Conservation (phyloP, 2,888 invertebrate species). For the Brenthis hecate region DNA sequence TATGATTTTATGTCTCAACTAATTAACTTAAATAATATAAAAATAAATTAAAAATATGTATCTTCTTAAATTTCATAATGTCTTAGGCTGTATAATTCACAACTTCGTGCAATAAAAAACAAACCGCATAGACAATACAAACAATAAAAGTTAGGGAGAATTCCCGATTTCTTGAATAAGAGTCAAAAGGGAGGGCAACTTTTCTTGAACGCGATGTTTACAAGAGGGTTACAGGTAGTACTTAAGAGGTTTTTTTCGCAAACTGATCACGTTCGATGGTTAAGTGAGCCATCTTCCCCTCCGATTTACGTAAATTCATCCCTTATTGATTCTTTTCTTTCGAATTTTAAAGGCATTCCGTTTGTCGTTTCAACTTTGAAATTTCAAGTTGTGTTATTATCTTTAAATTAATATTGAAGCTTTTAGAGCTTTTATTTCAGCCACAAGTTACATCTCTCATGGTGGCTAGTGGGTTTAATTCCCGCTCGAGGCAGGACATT, state of each 20-base stretch:
- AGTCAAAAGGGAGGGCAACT: slow-evolving; percentile 46
- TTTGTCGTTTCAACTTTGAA: slow-evolving; percentile 19
- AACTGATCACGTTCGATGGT: slow-evolving; percentile 79
- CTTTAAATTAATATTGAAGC: neutral
- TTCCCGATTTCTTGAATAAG: slow-evolving; percentile 42
- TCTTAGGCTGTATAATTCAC: slow-evolving; percentile 19
- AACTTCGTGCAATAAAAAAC: slow-evolving; percentile 22
- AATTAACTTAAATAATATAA: too few relatives aligned
- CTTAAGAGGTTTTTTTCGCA: slow-evolving; percentile 68
- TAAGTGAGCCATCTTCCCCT: slow-evolving; percentile 78
- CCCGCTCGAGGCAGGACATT: too few relatives aligned
- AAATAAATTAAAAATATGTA: too few relatives aligned
- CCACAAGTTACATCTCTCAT: too few relatives aligned
- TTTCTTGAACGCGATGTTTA: slow-evolving; percentile 70
- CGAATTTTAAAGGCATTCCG: slow-evolving; percentile 35
- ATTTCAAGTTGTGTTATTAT: slow-evolving; percentile 8
- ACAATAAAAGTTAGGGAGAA: slow-evolving; percentile 31
- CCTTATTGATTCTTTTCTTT: slow-evolving; percentile 65
- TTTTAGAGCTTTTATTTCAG: too few relatives aligned
- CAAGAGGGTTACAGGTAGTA: slow-evolving; percentile 58
- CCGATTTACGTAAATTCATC: slow-evolving; percentile 67
- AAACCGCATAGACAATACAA: slow-evolving; percentile 28
- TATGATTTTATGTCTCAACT: too few relatives aligned
- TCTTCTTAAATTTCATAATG: neutral
- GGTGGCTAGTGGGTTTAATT: too few relatives aligned